phyloP scores from a whole-genome alignment of 2,888 invertebrate genomes.

The Altica lythri region DNA sequence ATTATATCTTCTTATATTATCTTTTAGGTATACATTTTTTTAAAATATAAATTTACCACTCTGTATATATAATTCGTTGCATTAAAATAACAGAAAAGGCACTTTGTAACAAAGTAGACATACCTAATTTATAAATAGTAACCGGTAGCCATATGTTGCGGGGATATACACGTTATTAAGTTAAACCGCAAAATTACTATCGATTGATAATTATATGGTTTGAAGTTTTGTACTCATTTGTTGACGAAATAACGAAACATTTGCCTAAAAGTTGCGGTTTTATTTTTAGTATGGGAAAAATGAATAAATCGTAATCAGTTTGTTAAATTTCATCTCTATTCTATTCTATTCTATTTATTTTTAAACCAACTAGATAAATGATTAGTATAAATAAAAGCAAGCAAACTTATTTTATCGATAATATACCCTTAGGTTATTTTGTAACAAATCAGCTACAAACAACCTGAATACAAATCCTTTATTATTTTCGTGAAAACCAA shows the following conservation, averaged over 20 bases:
- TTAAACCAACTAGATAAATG: no score
- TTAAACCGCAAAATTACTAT: conserved; percentile 25
- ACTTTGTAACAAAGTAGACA: conserved; percentile 7
- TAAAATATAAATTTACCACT: conserved; percentile 7
- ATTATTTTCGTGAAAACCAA: no score
- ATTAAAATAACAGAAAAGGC: conserved; percentile 22
- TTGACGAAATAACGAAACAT: conserved; percentile 20
- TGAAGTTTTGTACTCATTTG: conserved; percentile 16
- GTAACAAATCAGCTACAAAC: no score
- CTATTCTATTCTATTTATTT: no score
- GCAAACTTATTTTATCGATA: no score
- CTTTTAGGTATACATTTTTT: no score
- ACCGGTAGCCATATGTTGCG: conserved; percentile 26
- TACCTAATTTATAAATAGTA: conserved; percentile 5
- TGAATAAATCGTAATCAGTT: neutral
- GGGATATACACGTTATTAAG: conserved; percentile 7
- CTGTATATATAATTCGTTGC: conserved; percentile 12
- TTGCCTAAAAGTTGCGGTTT: conserved; percentile 20
- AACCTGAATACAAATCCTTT: no score
- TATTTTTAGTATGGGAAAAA: neutral
- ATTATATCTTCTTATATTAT: no score
- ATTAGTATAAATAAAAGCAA: no score
- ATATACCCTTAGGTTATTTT: no score
- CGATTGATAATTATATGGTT: conserved; percentile 27
- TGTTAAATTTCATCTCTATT: no score